Conservation (phyloP, 2,113 vertebrate genomes). For the Carassius gibelio region DNA sequence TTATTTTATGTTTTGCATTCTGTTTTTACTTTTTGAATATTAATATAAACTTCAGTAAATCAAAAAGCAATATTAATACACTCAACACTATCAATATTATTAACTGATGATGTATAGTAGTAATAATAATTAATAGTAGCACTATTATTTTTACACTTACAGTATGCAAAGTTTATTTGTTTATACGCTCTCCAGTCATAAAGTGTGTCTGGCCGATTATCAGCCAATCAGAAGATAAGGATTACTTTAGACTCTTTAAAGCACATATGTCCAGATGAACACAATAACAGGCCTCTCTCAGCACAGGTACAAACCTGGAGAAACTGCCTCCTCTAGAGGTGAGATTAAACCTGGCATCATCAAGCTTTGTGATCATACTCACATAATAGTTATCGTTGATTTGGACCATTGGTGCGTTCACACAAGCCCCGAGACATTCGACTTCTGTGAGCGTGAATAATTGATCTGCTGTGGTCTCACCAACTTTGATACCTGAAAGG, state of each 20-base stretch:
- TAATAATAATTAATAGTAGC: background rate
- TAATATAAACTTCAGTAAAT: background rate
- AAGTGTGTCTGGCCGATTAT: background rate
- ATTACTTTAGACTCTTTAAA: background rate
- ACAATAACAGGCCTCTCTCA: background rate
- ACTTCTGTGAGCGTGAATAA: slow-evolving; percentile 94
- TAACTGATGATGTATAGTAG: background rate
- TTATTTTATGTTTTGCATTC: background rate
- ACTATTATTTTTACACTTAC: background rate
- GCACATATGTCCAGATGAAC: background rate
- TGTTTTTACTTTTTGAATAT: background rate
- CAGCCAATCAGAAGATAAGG: background rate
- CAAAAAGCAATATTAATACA: background rate
- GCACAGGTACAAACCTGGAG: background rate
- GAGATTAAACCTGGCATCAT: background rate
- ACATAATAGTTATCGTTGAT: slow-evolving; percentile 99
- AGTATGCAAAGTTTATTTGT: background rate
- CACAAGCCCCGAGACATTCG: slow-evolving; percentile 96
- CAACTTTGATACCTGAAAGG: slow-evolving; percentile 89
- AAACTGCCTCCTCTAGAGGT: slow-evolving; percentile 16
- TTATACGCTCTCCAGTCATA: background rate
- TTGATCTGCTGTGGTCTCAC: slow-evolving; percentile 93
- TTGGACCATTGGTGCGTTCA: slow-evolving; percentile 98
- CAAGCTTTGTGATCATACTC: slow-evolving; percentile 73
- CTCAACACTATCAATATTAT: background rate